Conservation (phyloP, 2,797 vertebrate genomes). For the Ctenopoma kingsleyae region DNA sequence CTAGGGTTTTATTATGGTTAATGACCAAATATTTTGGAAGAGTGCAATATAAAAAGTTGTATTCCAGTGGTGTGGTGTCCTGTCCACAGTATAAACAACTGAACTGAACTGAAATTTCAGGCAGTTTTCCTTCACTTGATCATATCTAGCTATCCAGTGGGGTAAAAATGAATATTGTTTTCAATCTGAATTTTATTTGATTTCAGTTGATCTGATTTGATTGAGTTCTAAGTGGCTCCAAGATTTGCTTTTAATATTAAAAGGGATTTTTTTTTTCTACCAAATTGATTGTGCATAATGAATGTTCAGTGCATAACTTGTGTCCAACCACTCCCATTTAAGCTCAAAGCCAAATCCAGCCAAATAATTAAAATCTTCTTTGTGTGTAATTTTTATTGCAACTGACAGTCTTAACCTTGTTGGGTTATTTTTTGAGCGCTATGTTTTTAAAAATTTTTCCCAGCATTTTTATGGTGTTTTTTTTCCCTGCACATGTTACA, state of each 20-base stretch:
- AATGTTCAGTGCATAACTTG: slow-evolving; percentile 18
- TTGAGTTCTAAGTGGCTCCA: slow-evolving; percentile 11
- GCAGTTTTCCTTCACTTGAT: slow-evolving; percentile 20
- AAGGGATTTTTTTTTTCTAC: slow-evolving; percentile 38
- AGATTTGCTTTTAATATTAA: slow-evolving; percentile 33
- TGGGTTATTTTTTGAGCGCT: slow-evolving; percentile 44
- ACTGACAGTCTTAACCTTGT: slow-evolving; percentile 45
- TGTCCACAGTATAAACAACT: slow-evolving; percentile 19
- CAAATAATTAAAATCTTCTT: slow-evolving; percentile 46
- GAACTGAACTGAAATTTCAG: slow-evolving; percentile 14
- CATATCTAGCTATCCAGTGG: slow-evolving; percentile 4
- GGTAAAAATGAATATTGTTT: slow-evolving; percentile 25
- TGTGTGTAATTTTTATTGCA: slow-evolving; percentile 47
- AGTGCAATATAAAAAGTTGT: slow-evolving; percentile 70
- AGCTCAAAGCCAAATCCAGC: slow-evolving; percentile 54
- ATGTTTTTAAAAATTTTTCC: slow-evolving; percentile 13
- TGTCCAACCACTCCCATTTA: slow-evolving; percentile 51
- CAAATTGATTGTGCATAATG: slow-evolving; percentile 9
- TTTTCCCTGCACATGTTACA: slow-evolving; percentile 50
- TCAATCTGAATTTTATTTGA: slow-evolving; percentile 25
- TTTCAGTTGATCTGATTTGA: slow-evolving; percentile 36
- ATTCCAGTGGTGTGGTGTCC: slow-evolving; percentile 20
- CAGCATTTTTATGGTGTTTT: slow-evolving; percentile 46
- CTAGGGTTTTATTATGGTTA: slow-evolving; percentile 26
- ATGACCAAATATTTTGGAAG: slow-evolving; percentile 69